Percentiles rank a stretch among this genome's conserved stretches.
These are phyloP conservation scores for Staurois parvus DNA, from an alignment of 2,797 vertebrate genomes.

Conservation along the genomic window DNA sequence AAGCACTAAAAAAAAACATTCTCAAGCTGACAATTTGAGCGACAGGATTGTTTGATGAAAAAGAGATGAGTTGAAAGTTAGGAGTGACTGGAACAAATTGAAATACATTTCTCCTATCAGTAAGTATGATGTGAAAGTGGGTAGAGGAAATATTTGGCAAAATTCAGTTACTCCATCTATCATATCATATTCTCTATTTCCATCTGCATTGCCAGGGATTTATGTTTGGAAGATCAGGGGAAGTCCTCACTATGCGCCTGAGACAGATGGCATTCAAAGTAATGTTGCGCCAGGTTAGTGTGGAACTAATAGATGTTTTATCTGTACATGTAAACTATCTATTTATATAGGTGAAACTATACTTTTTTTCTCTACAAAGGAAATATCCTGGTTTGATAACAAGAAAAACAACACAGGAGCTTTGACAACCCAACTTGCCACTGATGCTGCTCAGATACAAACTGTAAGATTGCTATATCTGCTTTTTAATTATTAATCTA, in stretches of 20 bases:
- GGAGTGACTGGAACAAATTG: no score
- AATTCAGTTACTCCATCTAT: no score
- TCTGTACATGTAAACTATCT: not conserved
- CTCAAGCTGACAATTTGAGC: no score
- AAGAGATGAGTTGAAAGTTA: no score
- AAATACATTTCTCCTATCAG: no score
- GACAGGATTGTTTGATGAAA: no score
- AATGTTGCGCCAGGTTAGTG: constrained; percentile 61
- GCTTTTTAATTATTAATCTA: no score
- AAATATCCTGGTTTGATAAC: constrained; percentile 65
- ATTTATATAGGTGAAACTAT: not conserved
- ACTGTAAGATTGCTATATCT: constrained; percentile 22
- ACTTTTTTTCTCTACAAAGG: constrained; percentile 38
- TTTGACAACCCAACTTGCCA: constrained; percentile 64
- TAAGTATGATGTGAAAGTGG: no score
- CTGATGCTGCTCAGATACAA: constrained; percentile 67
- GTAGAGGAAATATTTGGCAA: no score
- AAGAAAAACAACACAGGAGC: constrained; percentile 63
- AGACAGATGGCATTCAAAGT: constrained; percentile 64
- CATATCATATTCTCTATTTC: no score
- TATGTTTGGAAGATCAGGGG: constrained; percentile 61
- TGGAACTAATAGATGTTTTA: not conserved
- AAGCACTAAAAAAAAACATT: no score
- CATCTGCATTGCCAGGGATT: constrained; percentile 59
- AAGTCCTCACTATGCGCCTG: constrained; percentile 66